Conservation (phyloP, 2,113 vertebrate species). For the Tonatia bakeri region DNA sequence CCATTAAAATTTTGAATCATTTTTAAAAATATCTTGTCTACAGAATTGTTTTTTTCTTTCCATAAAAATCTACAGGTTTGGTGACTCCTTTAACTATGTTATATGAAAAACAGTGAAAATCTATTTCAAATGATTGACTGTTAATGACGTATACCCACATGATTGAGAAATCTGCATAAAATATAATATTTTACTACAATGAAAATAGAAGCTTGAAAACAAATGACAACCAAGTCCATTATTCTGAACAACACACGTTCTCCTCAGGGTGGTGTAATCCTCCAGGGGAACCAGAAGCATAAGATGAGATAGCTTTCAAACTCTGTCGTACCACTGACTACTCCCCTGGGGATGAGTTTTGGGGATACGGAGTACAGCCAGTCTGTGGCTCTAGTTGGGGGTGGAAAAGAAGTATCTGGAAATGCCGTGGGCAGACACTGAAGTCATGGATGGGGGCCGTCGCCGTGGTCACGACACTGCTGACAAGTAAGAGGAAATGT, state of each 20-base stretch:
- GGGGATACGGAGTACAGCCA: not conserved
- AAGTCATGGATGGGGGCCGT: too few species aligned
- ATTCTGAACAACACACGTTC: not conserved
- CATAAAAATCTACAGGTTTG: not conserved
- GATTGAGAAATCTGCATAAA: not conserved
- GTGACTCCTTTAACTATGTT: not conserved
- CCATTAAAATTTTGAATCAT: not conserved
- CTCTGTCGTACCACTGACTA: not conserved
- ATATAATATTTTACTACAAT: not conserved
- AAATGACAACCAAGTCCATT: not conserved
- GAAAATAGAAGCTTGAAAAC: not conserved
- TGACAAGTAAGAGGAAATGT: not conserved
- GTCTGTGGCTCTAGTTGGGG: not conserved
- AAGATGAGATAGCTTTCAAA: not conserved
- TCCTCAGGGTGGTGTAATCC: too few species aligned
- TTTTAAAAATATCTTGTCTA: not conserved
- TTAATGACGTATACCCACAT: not conserved
- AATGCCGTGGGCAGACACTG: not conserved
- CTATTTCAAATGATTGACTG: not conserved
- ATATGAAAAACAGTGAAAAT: not conserved
- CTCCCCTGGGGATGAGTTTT: not conserved
- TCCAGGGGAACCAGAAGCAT: too few species aligned
- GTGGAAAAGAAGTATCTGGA: not conserved
- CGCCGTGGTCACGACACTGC: not conserved
- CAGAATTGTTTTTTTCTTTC: not conserved